These are phyloP conservation scores for Thymelicus sylvestris DNA, from an alignment of 2,888 invertebrate genomes.

Conservation along the genomic window DNA sequence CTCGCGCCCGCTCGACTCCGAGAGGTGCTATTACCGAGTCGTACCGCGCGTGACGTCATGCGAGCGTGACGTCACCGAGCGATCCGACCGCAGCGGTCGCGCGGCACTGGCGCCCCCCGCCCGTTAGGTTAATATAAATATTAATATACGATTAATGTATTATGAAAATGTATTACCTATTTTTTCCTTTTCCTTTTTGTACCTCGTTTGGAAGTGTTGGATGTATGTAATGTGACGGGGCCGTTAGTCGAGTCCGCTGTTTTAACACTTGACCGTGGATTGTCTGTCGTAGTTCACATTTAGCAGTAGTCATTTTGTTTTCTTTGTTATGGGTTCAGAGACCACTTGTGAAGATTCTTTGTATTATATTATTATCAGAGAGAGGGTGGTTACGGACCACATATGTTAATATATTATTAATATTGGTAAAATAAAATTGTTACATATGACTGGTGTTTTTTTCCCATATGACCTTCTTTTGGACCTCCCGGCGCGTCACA, in stretches of 20 bases:
- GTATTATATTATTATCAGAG: constrained; percentile 83
- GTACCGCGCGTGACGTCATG: constrained; percentile 4
- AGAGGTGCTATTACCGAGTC: constrained; percentile 35
- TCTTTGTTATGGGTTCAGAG: constrained; percentile 79
- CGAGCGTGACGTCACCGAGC: constrained; percentile 2
- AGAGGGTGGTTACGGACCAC: constrained; percentile 82
- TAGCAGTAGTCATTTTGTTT: constrained; percentile 73
- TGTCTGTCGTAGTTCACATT: constrained; percentile 53
- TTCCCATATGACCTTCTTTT: constrained; percentile 19
- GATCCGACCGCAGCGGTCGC: constrained; percentile 3
- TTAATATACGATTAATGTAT: constrained; percentile 67
- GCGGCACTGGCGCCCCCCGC: constrained; percentile 55
- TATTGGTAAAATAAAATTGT: constrained; percentile 85
- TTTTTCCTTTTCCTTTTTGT: constrained; percentile 65
- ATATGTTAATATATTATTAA: constrained; percentile 85
- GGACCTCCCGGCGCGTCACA: too few relatives aligned
- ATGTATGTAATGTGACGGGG: constrained; percentile 56
- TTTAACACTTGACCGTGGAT: constrained; percentile 61
- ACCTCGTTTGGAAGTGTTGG: constrained; percentile 75
- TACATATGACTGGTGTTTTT: constrained; percentile 74
- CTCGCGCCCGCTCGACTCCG: constrained; percentile 28
- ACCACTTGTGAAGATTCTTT: constrained; percentile 82
- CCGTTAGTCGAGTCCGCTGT: constrained; percentile 60
- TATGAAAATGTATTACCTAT: constrained; percentile 68
- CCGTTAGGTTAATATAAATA: constrained; percentile 58